A percentile compares a stretch with the other conserved stretches of the same genome.
phyloP scores from a whole-genome alignment of 2,797 vertebrate species.

The Hippopotamyrus pictus region DNA sequence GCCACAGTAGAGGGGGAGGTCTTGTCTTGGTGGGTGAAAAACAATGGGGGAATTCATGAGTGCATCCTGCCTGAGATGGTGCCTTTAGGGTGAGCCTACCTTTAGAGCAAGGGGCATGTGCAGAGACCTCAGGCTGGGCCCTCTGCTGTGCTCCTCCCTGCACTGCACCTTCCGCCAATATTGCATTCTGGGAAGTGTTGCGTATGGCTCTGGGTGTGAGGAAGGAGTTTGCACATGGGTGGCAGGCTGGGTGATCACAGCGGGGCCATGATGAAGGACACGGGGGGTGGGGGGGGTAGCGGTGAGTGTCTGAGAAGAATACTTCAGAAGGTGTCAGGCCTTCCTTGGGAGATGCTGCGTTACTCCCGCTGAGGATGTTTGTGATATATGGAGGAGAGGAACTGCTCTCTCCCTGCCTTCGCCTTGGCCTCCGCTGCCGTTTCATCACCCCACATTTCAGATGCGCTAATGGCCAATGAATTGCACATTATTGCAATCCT shows the following conservation, averaged over 20 bases:
- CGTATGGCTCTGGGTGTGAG: background rate
- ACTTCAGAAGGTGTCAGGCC: background rate
- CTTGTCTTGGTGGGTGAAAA: background rate
- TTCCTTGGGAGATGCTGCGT: background rate
- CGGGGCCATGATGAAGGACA: background rate
- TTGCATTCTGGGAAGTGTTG: background rate
- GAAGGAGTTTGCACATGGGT: background rate
- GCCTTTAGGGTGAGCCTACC: background rate
- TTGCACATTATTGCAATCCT: slow-evolving; percentile 53
- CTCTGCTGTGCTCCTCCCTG: background rate
- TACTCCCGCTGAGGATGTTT: background rate
- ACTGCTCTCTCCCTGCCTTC: background rate
- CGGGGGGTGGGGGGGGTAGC: background rate
- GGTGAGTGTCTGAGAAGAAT: background rate
- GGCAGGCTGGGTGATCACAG: background rate
- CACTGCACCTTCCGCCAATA: background rate
- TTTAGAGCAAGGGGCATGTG: background rate
- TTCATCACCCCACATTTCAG: slow-evolving; percentile 47
- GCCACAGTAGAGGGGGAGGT: background rate
- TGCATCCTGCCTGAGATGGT: background rate
- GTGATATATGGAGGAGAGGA: slow-evolving; percentile 24
- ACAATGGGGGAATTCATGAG: background rate
- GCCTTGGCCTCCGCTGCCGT: background rate
- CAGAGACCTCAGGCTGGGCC: background rate
- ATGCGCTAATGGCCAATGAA: slow-evolving; percentile 52